Evolutionary conservation across 53 echinoderm and acorn worm species (phyloP), one percentile per base, ranked within the genome.

Genomic region (Holothuria leucospilota): DNA sequence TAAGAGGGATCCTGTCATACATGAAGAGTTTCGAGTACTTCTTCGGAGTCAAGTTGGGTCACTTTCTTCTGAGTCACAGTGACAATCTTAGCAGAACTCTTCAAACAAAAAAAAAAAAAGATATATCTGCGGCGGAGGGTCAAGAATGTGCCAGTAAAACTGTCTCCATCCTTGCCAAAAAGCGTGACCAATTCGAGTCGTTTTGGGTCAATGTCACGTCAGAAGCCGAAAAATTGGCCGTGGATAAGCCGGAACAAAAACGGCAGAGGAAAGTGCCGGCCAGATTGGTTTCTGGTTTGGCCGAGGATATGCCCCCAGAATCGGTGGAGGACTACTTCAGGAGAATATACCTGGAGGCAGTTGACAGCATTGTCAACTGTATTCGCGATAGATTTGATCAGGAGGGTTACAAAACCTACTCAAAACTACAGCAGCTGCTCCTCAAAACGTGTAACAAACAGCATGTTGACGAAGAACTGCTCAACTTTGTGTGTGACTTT

Each of bases 61-160:
- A 66, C 66, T 66, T 66, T 66, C 66, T 66, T 39, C 86, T 69
- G 59, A 86, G 42, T 29, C 74, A 73, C 74, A 73, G 39, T 42
- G 74, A 73, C 74, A 73, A 73, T 73, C 74, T 82, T 21, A 82
- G 82, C 82, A 82, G 61, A 63, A 82, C 82, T 82, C 64, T 82
- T 20, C 82, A n/a, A n/a, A n/a, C n/a, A n/a, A n/a, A n/a, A n/a
- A n/a, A 82, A 63, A 51, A 52, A 42, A 26, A 4, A 66, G 59
- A 53, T 71, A 71, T 86, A 40, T 72, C 86, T 73, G 86, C 86
- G 69, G 75, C 58, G 53, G 86, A 86, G 61, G 86, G 74, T 10
- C 86, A 86, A 53, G 74, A 75, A 29, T 60, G 72, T 56, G 86
- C 73, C 49, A 51, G 51, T 42, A 73, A 20, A 58, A 85, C 85